phyloP scores from a whole-genome alignment of 2,888 invertebrate genomes.

The Drosophila tripunctata region DNA sequence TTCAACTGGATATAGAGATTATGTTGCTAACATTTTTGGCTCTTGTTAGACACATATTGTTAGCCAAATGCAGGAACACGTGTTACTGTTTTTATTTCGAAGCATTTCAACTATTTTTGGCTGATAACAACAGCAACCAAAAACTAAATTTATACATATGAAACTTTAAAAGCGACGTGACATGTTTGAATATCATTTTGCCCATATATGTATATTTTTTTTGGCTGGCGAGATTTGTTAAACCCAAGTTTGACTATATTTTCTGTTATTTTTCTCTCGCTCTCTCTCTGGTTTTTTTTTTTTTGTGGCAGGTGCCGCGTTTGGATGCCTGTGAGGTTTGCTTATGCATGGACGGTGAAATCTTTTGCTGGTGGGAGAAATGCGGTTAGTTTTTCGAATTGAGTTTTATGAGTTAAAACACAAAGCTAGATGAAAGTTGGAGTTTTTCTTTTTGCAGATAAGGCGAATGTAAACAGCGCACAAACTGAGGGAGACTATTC shows the following conservation, averaged over 20 bases:
- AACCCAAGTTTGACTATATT: slow-evolving; percentile 34
- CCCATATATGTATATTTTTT: slow-evolving; percentile 15
- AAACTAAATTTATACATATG: neutral
- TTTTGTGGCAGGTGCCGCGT: slow-evolving; percentile 86
- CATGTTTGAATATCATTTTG: slow-evolving; percentile 23
- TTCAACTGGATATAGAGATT: too few relatives aligned
- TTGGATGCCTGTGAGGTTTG: slow-evolving; percentile 87
- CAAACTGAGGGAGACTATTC: slow-evolving; percentile 60
- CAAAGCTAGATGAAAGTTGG: slow-evolving; percentile 40
- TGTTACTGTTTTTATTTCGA: slow-evolving; percentile 20
- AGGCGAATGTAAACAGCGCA: slow-evolving; percentile 49
- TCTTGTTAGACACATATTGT: neutral
- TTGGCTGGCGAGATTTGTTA: slow-evolving; percentile 14
- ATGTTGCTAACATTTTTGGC: too few relatives aligned
- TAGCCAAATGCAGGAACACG: neutral
- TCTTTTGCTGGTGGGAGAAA: slow-evolving; percentile 89
- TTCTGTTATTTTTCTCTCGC: neutral
- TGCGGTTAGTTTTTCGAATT: slow-evolving; percentile 84
- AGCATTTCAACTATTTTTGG: slow-evolving; percentile 4
- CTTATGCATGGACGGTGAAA: slow-evolving; percentile 87
- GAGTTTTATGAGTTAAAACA: slow-evolving; percentile 43
- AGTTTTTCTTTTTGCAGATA: slow-evolving; percentile 64
- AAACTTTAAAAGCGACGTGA: slow-evolving; percentile 20
- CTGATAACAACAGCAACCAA: slow-evolving; percentile 4
- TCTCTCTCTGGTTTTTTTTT: neutral